phyloP scores from a whole-genome alignment of 2,113 vertebrate genomes.

The Podarcis muralis region DNA sequence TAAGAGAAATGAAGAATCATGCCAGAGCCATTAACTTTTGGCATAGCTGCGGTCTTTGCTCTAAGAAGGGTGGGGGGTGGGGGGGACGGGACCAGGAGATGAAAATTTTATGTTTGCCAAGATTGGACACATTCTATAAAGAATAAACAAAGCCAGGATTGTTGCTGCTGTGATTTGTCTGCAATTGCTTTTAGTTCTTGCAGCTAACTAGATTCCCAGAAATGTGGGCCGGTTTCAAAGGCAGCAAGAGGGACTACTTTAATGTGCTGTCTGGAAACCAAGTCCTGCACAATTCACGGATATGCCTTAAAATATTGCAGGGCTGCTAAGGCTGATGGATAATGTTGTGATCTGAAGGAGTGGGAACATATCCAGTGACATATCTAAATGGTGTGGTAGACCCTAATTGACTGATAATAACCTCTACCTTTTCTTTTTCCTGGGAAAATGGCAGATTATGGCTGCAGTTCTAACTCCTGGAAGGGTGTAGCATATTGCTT shows the following conservation, averaged over 20 bases:
- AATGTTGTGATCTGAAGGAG: neutral
- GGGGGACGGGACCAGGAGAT: constrained; percentile 28
- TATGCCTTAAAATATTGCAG: neutral
- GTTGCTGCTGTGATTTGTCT: constrained; percentile 41
- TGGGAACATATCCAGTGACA: neutral
- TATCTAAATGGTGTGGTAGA: neutral
- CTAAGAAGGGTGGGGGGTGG: neutral
- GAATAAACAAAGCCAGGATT: constrained; percentile 33
- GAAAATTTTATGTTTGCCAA: constrained; percentile 46
- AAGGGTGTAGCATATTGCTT: neutral
- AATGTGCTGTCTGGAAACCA: neutral
- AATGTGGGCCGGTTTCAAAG: constrained; percentile 4
- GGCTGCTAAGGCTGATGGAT: neutral
- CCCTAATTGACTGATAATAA: neutral
- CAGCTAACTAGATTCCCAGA: neutral
- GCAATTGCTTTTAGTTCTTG: constrained; percentile 28
- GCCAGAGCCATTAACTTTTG: constrained; percentile 71
- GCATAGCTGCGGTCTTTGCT: constrained; percentile 42
- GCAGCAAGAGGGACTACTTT: neutral
- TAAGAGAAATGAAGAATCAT: constrained; percentile 70
- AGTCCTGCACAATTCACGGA: neutral
- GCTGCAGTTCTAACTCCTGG: neutral
- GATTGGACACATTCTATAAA: constrained; percentile 35
- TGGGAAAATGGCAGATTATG: neutral
- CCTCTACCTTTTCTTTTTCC: neutral